Evolutionary conservation across 92 coral and sea anemone species (phyloP), one percentile per base, ranked within the genome.

Genomic region (Phymanthus crucifer): DNA sequence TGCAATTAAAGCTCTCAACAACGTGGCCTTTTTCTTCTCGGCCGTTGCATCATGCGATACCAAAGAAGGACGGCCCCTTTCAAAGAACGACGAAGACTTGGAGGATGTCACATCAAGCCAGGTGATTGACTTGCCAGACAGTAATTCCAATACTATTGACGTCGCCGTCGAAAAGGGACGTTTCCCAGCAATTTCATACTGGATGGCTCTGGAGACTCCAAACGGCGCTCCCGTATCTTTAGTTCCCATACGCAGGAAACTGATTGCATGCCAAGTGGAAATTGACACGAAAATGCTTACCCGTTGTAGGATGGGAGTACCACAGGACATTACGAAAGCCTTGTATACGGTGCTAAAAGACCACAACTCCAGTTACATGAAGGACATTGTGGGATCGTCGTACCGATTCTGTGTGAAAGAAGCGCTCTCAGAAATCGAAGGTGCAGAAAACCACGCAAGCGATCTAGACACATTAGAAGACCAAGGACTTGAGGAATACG

Each of bases 181-280:
- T 32, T 66, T 66, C n/a, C 70, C 70, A 6, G 70, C 70, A 12
- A 26, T 52, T 52, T 52, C 61, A 5, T 79, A 50, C 35, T 77
- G 76, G 76, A 77, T 77, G 23, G 78, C 81, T 8, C 40, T 77
- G 38, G 56, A 34, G 24, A 35, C 81, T 6, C 81, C 73, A 11
- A 77, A 66, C 27, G 81, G 81, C 17, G 73, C 72, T 17, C 81
- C 81, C 0, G 74, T 77, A 37, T 66, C 50, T 4, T 18, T 37
- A 6, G 52, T 40, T 40, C 58, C 69, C 24, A 45, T 75, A 6
- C 80, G 46, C 21, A 45, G 72, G 26, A 38, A 24, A 31, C 26
- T 57, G 37, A 45, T 75, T 26, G 34, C 16, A 45, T 45, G 72
- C 26, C 36, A 52, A 71, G 71, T 75, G 37, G 80, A 78, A 67